Base-by-base conservation (phyloP, 2,797 vertebrate genomes). In the Threskiornis aethiopicus region DNA sequence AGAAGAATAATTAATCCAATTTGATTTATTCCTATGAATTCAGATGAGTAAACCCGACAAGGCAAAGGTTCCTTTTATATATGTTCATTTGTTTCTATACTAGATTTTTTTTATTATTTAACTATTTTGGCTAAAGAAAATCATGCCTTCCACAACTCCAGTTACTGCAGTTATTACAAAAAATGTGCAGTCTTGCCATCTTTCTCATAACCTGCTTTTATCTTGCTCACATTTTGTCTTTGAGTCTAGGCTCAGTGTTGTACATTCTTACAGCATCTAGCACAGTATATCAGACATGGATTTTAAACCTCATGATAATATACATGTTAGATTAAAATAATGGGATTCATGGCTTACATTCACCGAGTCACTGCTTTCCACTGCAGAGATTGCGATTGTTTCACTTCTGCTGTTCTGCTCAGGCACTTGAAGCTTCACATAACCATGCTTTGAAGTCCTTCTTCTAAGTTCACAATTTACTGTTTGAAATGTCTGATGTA, bases 401-500 rank as follows among this genome's bases (percentile, higher is more conserved):
- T 96, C 89, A 78, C 72, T 69, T 92, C 81, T 91, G 65, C 84
- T 91, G 41, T 25, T 85, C 71, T 85, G 59, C 31, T 35, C 9
- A 14, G 72, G 31, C 54, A 51, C 71, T 93, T 35, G 71, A 87
- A 58, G 58, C 75, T 96, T 95, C 92, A 95, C 86, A 91, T 78
- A 94, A 92, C 75, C 87, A 83, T 41, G 79, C 95, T 96, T 97
- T 97, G 94, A 97, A 97, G 92, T 93, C 22, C 69, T 96, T 75
- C 92, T 76, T 91, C 95, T 69, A 95, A 88, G 90, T 75, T 88
- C 66, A 92, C 72, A 94, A 95, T 96, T 96, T 96, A 95, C 87
- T 93, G 79, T 92, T 94, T 94, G 94, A 96, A 93, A 90, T 55
- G 65, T 81, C 93, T 96, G 87, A 94, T 86, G 96, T 97, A 95